Percentiles rank a stretch among this genome's conserved stretches.
Evolutionary conservation across 2,797 vertebrate species (phyloP).

Genomic region (Brachymystax lenok): DNA sequence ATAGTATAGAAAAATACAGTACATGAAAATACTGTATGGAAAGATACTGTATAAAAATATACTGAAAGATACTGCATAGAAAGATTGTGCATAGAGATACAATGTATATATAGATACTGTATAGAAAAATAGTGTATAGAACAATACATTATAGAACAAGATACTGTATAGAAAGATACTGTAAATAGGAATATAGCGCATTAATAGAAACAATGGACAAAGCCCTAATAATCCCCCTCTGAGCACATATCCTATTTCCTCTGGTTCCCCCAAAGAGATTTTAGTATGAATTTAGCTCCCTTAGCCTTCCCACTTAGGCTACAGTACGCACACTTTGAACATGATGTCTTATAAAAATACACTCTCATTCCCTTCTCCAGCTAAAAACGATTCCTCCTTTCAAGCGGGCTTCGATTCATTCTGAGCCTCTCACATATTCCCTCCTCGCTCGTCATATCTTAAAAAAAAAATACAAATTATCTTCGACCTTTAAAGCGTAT

Average conservation of each 20-base stretch:
- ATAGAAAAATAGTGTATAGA: neutral
- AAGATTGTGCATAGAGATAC: neutral
- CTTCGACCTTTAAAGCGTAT: conserved; percentile 31
- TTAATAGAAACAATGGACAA: neutral
- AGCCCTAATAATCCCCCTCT: neutral
- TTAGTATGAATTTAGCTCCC: conserved; percentile 32
- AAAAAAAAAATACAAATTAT: conserved; percentile 38
- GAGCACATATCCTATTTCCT: neutral
- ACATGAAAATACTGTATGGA: too few species aligned
- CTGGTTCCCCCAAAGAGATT: neutral
- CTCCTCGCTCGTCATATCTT: conserved; percentile 38
- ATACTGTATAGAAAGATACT: neutral
- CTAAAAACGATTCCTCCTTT: conserved; percentile 7
- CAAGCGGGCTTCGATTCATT: conserved; percentile 32
- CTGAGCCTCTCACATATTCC: conserved; percentile 33
- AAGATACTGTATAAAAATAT: neutral
- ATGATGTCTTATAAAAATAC: conserved; percentile 36
- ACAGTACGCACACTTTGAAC: neutral
- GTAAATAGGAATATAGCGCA: neutral
- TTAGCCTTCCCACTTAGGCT: conserved; percentile 40
- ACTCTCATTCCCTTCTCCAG: conserved; percentile 35
- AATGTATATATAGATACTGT: too few species aligned
- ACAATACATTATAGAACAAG: neutral
- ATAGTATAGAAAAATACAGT: too few species aligned
- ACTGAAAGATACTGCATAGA: neutral